These are phyloP conservation scores for Andricus grossulariae DNA, from an alignment of 1,140 invertebrate genomes.

Conservation along the genomic window DNA sequence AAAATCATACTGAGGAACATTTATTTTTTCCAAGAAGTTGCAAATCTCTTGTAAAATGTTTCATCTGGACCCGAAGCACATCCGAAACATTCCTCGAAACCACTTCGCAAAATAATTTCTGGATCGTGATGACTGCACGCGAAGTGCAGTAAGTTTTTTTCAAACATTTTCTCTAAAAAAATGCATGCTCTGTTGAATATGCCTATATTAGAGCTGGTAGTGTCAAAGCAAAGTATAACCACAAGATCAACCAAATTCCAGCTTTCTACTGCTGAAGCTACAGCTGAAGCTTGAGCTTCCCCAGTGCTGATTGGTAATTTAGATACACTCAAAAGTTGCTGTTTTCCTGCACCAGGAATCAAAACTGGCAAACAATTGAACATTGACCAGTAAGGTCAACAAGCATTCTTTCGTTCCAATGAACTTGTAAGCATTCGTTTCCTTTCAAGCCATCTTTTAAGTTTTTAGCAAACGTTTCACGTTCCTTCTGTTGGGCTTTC, in stretches of 20 bases:
- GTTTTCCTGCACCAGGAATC: conserved; percentile 33
- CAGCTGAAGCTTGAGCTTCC: conserved; percentile 33
- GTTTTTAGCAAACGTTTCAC: conserved; percentile 5
- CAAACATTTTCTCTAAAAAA: conserved; percentile 28
- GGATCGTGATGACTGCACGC: conserved; percentile 38
- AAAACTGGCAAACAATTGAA: conserved; percentile 47
- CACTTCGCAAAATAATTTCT: conserved; percentile 35
- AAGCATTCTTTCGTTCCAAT: conserved; percentile 42
- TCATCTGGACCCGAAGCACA: conserved; percentile 19
- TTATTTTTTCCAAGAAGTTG: conserved; percentile 3
- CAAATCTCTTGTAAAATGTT: conserved; percentile 16
- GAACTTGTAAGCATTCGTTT: conserved; percentile 21
- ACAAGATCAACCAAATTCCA: conserved; percentile 48
- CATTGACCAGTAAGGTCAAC: conserved; percentile 38
- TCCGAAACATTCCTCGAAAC: conserved; percentile 25
- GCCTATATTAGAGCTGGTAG: conserved; percentile 54
- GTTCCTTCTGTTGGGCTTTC: background rate
- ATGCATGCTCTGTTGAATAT: conserved; percentile 39
- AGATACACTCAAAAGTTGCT: conserved; percentile 34
- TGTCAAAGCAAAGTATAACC: conserved; percentile 56
- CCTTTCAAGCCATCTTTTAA: conserved; percentile 21
- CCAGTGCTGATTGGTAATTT: conserved; percentile 27
- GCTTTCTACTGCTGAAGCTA: conserved; percentile 36
- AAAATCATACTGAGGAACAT: too few relatives aligned
- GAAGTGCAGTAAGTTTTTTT: conserved; percentile 32